A percentile compares a stretch with the other conserved stretches of the same genome.
phyloP scores from a whole-genome alignment of 2,888 invertebrate species.

The Carcina quercana region DNA sequence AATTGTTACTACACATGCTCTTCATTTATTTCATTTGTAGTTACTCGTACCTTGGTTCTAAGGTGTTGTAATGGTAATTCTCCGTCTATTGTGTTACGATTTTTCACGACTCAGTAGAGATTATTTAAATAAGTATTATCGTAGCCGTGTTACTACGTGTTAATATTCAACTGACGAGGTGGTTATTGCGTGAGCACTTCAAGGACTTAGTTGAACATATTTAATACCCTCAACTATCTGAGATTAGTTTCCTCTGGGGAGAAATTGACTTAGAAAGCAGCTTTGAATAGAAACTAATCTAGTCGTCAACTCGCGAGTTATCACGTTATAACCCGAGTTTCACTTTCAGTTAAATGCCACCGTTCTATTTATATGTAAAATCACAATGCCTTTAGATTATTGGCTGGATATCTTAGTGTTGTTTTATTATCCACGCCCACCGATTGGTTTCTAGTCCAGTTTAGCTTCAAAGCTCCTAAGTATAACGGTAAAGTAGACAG shows the following conservation, averaged over 20 bases:
- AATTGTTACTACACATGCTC: constrained; percentile 3
- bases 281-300: constrained; percentile 61
- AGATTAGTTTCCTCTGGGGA: constrained; percentile 34
- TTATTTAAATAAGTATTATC: no score
- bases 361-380: constrained; percentile 21
- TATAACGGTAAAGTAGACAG: no score
- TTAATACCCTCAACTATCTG: constrained; percentile 13
- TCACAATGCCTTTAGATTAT: neutral
- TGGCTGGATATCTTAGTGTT: constrained; percentile 11
- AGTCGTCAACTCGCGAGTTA: constrained; percentile 49
- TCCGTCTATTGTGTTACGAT: no score
- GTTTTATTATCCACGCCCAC: constrained; percentile 1
- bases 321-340: constrained; percentile 46
- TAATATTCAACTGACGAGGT: no score
- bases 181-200: no score
- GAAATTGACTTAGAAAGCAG: constrained; percentile 58
- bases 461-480: no score
- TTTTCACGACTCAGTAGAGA: no score
- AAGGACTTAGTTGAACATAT: no score
- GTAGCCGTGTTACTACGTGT: no score
- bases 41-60: neutral
- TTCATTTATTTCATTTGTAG: neutral
- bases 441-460: neutral
- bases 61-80: no score
- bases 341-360: constrained; percentile 35